These are phyloP conservation scores for Otocyon megalotis DNA, from an alignment of 2,113 vertebrate genomes.

Conservation along the genomic window DNA sequence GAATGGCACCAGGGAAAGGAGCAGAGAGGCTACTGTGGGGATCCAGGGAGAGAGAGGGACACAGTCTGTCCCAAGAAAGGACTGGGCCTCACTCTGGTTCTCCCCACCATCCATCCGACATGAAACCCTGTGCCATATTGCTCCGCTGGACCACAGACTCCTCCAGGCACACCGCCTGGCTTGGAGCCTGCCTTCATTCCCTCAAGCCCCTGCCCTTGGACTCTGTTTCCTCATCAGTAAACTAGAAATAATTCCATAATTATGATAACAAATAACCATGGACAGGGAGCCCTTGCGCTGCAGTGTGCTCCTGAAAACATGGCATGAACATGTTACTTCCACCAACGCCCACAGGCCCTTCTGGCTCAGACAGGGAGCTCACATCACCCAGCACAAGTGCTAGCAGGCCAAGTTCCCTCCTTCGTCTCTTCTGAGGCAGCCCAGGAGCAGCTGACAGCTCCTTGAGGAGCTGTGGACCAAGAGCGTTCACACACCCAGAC, in stretches of 20 bases:
- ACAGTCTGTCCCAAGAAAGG: neutral
- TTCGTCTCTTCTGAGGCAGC: neutral
- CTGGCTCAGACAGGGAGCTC: neutral
- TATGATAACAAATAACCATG: neutral
- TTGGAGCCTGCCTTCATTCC: neutral
- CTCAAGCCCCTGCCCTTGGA: neutral
- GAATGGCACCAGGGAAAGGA: neutral
- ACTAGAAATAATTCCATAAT: neutral
- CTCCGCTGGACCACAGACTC: neutral
- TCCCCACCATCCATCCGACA: neutral
- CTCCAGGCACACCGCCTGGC: neutral
- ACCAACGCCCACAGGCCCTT: neutral
- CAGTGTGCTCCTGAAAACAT: fast-evolving
- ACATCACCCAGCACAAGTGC: neutral
- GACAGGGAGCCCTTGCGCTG: neutral
- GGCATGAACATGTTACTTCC: neutral
- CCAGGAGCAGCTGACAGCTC: neutral
- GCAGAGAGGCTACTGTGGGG: neutral
- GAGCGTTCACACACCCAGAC: neutral
- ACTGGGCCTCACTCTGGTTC: neutral
- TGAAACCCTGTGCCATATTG: too few species aligned
- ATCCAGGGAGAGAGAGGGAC: neutral
- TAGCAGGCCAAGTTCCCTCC: neutral
- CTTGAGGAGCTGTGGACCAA: neutral
- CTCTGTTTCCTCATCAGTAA: neutral